Evolutionary conservation across 2,113 vertebrate genomes (phyloP).

Genomic region (Murina feae): DNA sequence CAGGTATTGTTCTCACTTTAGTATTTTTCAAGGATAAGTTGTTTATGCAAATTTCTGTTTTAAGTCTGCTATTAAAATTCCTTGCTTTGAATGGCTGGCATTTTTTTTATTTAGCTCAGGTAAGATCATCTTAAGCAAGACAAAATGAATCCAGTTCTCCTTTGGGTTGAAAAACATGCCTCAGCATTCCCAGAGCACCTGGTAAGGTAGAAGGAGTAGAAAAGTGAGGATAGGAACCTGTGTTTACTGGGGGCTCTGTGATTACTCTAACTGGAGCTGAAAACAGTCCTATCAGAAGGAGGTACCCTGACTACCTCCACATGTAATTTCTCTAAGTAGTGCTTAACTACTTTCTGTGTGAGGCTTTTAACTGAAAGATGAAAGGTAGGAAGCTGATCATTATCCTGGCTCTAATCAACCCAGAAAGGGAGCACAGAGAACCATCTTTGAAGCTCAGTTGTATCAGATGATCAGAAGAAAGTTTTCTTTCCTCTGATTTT

Average conservation of each 20-base stretch:
- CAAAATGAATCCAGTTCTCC: background rate
- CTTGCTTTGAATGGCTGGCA: conserved; percentile 27
- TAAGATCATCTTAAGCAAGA: conserved; percentile 36
- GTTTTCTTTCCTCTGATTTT: background rate
- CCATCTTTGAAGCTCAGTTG: background rate
- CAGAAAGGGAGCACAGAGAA: background rate
- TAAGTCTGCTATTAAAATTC: conserved; percentile 51
- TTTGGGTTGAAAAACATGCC: background rate
- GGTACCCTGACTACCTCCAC: background rate
- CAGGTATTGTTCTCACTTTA: conserved; percentile 85
- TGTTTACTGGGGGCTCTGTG: background rate
- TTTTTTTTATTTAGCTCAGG: conserved; percentile 38
- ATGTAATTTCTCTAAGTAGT: background rate
- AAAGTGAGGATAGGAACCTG: background rate
- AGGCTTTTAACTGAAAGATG: background rate
- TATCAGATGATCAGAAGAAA: conserved; percentile 10
- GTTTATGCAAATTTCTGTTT: conserved; percentile 53
- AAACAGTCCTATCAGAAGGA: background rate
- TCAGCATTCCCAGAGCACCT: background rate
- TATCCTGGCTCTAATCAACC: background rate
- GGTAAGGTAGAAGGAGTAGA: background rate
- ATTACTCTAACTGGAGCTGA: background rate
- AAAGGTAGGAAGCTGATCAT: background rate
- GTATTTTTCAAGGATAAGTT: conserved; percentile 39
- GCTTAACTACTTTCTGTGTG: background rate